These are phyloP conservation scores for Oryzias woworae DNA, from an alignment of 2,113 vertebrate species.

Conservation along the genomic window DNA sequence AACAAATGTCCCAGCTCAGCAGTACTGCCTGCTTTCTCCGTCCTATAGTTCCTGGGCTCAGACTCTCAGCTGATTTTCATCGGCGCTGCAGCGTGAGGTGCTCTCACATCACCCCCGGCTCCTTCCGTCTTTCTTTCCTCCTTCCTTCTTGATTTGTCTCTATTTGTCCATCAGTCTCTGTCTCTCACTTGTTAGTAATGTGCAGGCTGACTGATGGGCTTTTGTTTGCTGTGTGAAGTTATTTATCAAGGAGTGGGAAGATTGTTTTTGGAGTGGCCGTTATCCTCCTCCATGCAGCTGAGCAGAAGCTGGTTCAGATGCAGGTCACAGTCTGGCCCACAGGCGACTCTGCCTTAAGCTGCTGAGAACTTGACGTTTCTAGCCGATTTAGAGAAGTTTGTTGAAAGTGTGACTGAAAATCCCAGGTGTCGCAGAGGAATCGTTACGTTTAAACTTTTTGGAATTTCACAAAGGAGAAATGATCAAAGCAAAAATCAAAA, in stretches of 20 bases:
- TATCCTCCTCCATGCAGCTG: slow-evolving; percentile 43
- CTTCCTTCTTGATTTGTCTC: slow-evolving; percentile 57
- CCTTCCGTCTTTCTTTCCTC: slow-evolving; percentile 22
- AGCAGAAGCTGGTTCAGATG: slow-evolving; percentile 56
- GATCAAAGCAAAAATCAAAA: too few species aligned
- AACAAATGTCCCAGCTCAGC: slow-evolving; percentile 88
- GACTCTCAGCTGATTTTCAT: slow-evolving; percentile 61
- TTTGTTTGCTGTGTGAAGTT: slow-evolving; percentile 71
- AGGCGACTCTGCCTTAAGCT: slow-evolving; percentile 23
- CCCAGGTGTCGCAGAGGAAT: neutral
- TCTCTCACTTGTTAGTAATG: slow-evolving; percentile 59
- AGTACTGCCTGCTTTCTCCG: slow-evolving; percentile 76
- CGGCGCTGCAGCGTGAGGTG: slow-evolving; percentile 49
- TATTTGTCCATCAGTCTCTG: slow-evolving; percentile 62
- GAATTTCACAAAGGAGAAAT: too few species aligned
- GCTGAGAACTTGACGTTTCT: slow-evolving; percentile 30
- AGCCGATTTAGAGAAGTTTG: slow-evolving; percentile 18
- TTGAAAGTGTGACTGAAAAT: slow-evolving; percentile 4
- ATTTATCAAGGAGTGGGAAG: slow-evolving; percentile 64
- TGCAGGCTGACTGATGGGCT: slow-evolving; percentile 62
- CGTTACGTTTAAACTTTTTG: too few species aligned
- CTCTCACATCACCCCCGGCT: slow-evolving; percentile 43
- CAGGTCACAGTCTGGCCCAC: slow-evolving; percentile 47
- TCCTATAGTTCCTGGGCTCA: slow-evolving; percentile 75
- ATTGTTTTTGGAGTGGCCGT: slow-evolving; percentile 41